phyloP scores from a whole-genome alignment of 2,888 invertebrate genomes.

The Automeris io region DNA sequence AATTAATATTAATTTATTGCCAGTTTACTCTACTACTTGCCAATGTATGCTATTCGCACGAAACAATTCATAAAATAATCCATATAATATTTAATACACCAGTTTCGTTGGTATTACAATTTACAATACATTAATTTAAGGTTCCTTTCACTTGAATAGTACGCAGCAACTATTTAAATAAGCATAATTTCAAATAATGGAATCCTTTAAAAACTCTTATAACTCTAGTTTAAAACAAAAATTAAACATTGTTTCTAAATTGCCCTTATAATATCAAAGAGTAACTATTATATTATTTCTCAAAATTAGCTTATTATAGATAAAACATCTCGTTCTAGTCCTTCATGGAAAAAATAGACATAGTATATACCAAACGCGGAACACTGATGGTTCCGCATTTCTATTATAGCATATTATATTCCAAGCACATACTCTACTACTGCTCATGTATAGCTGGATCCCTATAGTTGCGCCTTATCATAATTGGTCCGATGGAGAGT shows the following conservation, averaged over 20 bases:
- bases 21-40: too few relatives aligned
- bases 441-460: conserved; percentile 6
- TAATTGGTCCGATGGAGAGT: conserved; percentile 19
- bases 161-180: too few relatives aligned
- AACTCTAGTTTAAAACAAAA: too few relatives aligned
- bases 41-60: too few relatives aligned
- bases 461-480: conserved; percentile 6
- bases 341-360: conserved; percentile 28
- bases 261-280: not conserved
- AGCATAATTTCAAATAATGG: too few relatives aligned
- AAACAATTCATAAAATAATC: too few relatives aligned
- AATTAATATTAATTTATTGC: too few relatives aligned
- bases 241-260: not conserved
- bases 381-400: conserved; percentile 41
- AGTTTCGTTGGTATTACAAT: too few relatives aligned
- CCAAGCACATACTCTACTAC: conserved; percentile 26
- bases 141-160: too few relatives aligned
- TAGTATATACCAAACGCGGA: conserved; percentile 31
- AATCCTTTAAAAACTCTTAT: too few relatives aligned
- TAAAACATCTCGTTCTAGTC: conserved; percentile 22
- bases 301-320: conserved; percentile 10
- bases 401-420: conserved; percentile 28
- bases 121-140: too few relatives aligned
- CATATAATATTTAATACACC: too few relatives aligned
- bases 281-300: conserved; percentile 14